A percentile compares a stretch with the other conserved stretches of the same genome.
Conservation (phyloP, 1,140 invertebrate genomes). For the Drosophila varians region DNA sequence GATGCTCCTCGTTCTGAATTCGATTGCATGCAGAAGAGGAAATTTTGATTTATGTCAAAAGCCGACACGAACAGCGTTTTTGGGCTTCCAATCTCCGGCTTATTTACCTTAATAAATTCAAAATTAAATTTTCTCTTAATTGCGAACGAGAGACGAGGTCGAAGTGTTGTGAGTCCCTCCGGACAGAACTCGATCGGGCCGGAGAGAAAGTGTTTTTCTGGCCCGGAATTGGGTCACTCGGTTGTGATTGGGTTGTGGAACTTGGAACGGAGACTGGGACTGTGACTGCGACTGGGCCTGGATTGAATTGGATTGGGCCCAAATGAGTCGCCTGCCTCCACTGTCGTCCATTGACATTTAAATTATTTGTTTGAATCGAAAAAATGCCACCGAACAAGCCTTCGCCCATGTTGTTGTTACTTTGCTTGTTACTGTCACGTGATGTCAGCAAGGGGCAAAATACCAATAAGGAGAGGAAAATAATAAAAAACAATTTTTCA, state of each 20-base stretch:
- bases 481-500: conserved; percentile 49
- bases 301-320: neutral
- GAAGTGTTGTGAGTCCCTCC: conserved; percentile 32
- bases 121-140: conserved; percentile 82
- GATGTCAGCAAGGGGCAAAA: conserved; percentile 65
- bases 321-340: conserved; percentile 12
- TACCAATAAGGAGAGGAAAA: conserved; percentile 34
- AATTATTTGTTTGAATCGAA: conserved; percentile 62
- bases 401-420: conserved; percentile 28
- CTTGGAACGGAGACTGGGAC: neutral
- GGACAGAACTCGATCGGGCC: conserved; percentile 49
- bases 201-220: conserved; percentile 75
- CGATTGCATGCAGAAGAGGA: conserved; percentile 28
- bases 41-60: conserved; percentile 74
- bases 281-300: neutral
- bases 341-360: conserved; percentile 73
- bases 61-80: conserved; percentile 48
- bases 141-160: conserved; percentile 57
- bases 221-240: conserved; percentile 64
- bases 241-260: conserved; percentile 25
- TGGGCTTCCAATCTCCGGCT: conserved; percentile 25
- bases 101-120: conserved; percentile 72
- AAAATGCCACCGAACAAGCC: conserved; percentile 71
- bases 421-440: conserved; percentile 50
- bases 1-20: conserved; percentile 21